A percentile compares a stretch with the other conserved stretches of the same genome.
Evolutionary conservation across 2,888 invertebrate genomes (phyloP).

Genomic region (Chymomyza fuscimana): DNA sequence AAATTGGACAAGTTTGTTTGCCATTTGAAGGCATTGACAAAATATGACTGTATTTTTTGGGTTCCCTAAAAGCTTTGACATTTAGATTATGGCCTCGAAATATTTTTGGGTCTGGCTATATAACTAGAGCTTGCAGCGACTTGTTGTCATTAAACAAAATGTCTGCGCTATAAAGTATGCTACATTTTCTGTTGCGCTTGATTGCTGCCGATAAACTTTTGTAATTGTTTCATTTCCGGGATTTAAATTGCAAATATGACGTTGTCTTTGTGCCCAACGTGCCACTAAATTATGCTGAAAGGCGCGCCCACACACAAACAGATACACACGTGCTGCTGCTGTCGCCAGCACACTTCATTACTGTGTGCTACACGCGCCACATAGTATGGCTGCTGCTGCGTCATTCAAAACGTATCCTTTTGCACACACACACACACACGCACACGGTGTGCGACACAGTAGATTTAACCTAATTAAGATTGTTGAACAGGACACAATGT

Average conservation of each 20-base stretch:
- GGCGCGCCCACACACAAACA: slow-evolving; percentile 17
- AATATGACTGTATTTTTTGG: not conserved
- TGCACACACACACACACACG: slow-evolving; percentile 11
- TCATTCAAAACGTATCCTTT: slow-evolving; percentile 14
- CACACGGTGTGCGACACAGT: slow-evolving; percentile 63
- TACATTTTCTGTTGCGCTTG: slow-evolving; percentile 3
- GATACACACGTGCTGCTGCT: slow-evolving; percentile 29
- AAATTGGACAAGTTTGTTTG: slow-evolving; percentile 10
- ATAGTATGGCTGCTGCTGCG: slow-evolving; percentile 17
- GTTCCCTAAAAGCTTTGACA: not conserved
- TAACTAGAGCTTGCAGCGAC: slow-evolving; percentile 38
- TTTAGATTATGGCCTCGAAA: not conserved
- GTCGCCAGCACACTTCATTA: slow-evolving; percentile 11
- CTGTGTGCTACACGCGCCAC: slow-evolving; percentile 21
- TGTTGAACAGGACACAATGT: slow-evolving; percentile 77
- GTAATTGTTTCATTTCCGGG: slow-evolving; percentile 77
- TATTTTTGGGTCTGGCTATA: not conserved
- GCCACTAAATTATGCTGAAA: slow-evolving; percentile 65
- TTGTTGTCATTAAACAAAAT: not conserved
- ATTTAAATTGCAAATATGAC: slow-evolving; percentile 77
- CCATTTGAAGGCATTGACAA: not conserved
- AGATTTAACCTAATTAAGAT: slow-evolving; percentile 79
- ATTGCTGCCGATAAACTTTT: slow-evolving; percentile 35
- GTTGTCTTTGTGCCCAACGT: slow-evolving; percentile 50
- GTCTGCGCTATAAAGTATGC: not conserved